These are phyloP conservation scores for Clarias platycephalus DNA, from an alignment of 2,797 vertebrate species.

Conservation along the genomic window DNA sequence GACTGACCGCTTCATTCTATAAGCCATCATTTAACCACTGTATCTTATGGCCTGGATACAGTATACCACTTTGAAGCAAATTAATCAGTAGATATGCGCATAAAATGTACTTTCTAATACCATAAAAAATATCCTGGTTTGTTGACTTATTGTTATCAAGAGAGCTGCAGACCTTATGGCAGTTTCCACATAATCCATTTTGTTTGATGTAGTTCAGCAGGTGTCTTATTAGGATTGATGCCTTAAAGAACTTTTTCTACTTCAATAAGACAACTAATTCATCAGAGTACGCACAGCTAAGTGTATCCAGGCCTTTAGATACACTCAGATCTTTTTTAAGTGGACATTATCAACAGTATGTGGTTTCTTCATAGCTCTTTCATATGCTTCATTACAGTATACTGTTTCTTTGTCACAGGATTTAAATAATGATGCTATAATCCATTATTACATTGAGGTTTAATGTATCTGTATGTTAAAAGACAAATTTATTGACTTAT, in stretches of 20 bases:
- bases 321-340: constrained; percentile 24
- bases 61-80: background rate
- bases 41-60: constrained; percentile 36
- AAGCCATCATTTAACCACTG: constrained; percentile 27
- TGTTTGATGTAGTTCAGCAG: background rate
- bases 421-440: background rate
- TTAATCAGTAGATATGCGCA: background rate
- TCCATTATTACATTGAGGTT: background rate
- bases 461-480: background rate
- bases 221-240: background rate
- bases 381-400: constrained; percentile 17
- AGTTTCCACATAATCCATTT: background rate
- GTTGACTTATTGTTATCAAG: background rate
- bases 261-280: background rate
- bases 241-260: background rate
- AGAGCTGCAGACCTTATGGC: background rate
- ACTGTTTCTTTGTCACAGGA: constrained; percentile 8
- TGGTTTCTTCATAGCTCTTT: constrained; percentile 20
- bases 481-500: background rate
- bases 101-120: background rate
- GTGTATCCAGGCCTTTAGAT: constrained; percentile 41
- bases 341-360: constrained; percentile 23
- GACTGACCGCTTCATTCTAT: constrained; percentile 25
- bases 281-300: background rate
- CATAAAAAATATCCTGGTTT: background rate